Base-by-base conservation (phyloP, 92 coral and sea anemone species). In the Plumapathes pennacea region DNA sequence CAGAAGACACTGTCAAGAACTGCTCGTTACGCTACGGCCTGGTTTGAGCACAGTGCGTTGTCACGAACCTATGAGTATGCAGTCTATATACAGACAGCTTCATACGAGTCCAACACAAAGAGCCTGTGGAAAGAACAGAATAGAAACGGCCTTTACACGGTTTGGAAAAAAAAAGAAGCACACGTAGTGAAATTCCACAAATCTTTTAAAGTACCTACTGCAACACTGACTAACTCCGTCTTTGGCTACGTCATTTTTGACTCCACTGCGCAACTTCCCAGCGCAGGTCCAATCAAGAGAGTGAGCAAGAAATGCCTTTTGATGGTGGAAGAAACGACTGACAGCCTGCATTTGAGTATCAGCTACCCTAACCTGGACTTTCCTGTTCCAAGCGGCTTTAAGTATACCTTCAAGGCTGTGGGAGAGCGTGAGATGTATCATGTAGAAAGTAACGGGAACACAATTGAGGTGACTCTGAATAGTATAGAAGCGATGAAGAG, bases 211-310 rank as follows among this genome's bases (percentile, higher is more conserved):
- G 5, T 49, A 24, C 20, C 38, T 38, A 4, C 60, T 8, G 17
- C 25, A 12, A 24, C 56, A 24, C 34, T 46, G 12, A 70, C 48
- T 3, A 10, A 46, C 1, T 17, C 60, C 3, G 54, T 74, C 4
- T 54, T 54, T 49, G 87, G 83, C 25, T 85, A 85, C 38, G 68
- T 71, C n/a, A 29, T 85, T 7, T 85, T 85, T 49, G 37, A 22
- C 3, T 5, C 13, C 12, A n/a, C 23, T 0, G n/a, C 32, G 3
- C 8, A 15, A 5, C 38, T 71, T 18, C 64, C 66, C 9, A 0
- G 2, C n/a, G 66, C 22, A 2, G 92, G 87, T 1, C 80, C 80
- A 27, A 40, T 85, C 3, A 24, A 40, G 24, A 42, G 17, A 18
- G 87, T 67, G 7, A 42, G 32, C 14, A 4, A 9, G 26, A 25